These are phyloP conservation scores for Acyrthosiphon pisum DNA, from an alignment of 1,140 invertebrate genomes.

Conservation along the genomic window DNA sequence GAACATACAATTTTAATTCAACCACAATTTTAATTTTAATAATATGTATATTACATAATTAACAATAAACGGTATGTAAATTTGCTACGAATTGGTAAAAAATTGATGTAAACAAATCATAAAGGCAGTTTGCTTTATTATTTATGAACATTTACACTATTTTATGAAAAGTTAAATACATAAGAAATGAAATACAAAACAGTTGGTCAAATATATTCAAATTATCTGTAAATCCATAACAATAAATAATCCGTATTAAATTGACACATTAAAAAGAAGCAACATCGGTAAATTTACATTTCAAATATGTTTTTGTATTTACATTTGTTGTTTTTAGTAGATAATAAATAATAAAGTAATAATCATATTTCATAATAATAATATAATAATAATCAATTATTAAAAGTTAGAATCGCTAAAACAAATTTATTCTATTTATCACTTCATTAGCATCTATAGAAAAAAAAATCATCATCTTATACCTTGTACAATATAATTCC, in stretches of 20 bases:
- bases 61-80: neutral
- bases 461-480: constrained; percentile 42
- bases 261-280: constrained; percentile 52
- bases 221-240: constrained; percentile 23
- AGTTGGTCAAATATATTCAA: constrained; percentile 30
- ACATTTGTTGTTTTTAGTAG: constrained; percentile 44
- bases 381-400: constrained; percentile 35
- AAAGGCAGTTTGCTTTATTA: constrained; percentile 55
- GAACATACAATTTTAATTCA: neutral
- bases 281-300: constrained; percentile 35
- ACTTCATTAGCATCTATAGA: constrained; percentile 49
- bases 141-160: constrained; percentile 46
- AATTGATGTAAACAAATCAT: neutral
- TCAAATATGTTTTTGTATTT: constrained; percentile 19
- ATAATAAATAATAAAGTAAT: constrained; percentile 36
- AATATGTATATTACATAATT: neutral
- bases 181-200: constrained; percentile 47
- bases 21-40: constrained; percentile 19
- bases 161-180: constrained; percentile 38
- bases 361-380: constrained; percentile 43
- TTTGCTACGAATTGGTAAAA: neutral
- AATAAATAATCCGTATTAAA: constrained; percentile 53
- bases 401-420: constrained; percentile 46
- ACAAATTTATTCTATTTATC: constrained; percentile 57
- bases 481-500: constrained; percentile 56